These are phyloP conservation scores for Cynaeus angustus DNA, from an alignment of 2,888 invertebrate species.

Conservation along the genomic window DNA sequence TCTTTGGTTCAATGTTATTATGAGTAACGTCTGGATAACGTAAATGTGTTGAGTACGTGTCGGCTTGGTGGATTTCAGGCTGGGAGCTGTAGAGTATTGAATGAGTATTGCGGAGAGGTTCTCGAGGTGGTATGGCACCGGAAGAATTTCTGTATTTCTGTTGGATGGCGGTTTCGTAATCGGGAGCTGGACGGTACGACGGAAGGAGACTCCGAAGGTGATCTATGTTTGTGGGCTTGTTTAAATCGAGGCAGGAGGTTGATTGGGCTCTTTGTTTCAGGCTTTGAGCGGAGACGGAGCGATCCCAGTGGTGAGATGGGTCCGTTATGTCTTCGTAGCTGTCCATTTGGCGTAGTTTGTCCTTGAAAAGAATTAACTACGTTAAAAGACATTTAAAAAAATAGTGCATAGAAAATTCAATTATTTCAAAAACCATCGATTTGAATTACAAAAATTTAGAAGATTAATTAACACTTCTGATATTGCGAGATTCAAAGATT, in stretches of 20 bases:
- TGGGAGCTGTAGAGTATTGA: slow-evolving; percentile 79
- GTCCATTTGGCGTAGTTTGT: slow-evolving; percentile 65
- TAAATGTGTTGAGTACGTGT: slow-evolving; percentile 67
- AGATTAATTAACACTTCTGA: too few relatives aligned
- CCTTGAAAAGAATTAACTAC: slow-evolving; percentile 35
- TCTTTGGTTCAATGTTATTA: slow-evolving; percentile 68
- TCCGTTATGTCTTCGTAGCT: slow-evolving; percentile 68
- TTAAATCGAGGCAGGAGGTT: slow-evolving; percentile 79
- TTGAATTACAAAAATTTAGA: too few relatives aligned
- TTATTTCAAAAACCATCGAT: too few relatives aligned
- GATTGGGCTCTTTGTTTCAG: slow-evolving; percentile 77
- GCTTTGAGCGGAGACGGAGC: slow-evolving; percentile 67
- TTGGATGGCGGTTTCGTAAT: slow-evolving; percentile 95
- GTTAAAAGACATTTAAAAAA: too few relatives aligned
- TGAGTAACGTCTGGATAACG: slow-evolving; percentile 82
- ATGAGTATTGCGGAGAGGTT: slow-evolving; percentile 57
- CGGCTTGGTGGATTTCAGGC: slow-evolving; percentile 81
- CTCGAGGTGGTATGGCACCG: slow-evolving; percentile 68
- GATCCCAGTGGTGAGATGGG: slow-evolving; percentile 68
- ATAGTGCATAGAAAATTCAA: too few relatives aligned
- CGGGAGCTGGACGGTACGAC: slow-evolving; percentile 91
- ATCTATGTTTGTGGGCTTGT: slow-evolving; percentile 72
- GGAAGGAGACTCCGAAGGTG: slow-evolving; percentile 84
- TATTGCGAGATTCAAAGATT: too few relatives aligned
- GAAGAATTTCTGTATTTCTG: slow-evolving; percentile 83